These are phyloP conservation scores for Matsumyia berberina DNA, from an alignment of 2,888 invertebrate genomes.

Conservation along the genomic window DNA sequence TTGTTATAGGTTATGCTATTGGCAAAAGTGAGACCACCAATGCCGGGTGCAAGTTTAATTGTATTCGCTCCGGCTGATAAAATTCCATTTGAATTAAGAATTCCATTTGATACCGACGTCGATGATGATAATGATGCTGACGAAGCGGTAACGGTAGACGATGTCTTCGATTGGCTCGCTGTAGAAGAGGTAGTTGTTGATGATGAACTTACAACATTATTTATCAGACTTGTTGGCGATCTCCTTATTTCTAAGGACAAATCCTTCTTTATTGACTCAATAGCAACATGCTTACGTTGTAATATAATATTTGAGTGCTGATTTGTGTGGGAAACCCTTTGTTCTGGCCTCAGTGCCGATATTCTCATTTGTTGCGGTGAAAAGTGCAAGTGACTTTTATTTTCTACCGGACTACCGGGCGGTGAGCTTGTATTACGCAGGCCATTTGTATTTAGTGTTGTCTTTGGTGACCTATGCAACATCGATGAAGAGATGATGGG, in stretches of 20 bases:
- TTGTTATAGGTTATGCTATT: constrained; percentile 84
- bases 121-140: constrained; percentile 33
- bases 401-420: constrained; percentile 87
- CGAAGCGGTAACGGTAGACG: constrained; percentile 45
- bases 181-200: constrained; percentile 66
- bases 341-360: constrained; percentile 49
- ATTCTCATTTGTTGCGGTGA: constrained; percentile 89
- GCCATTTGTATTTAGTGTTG: constrained; percentile 80
- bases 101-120: constrained; percentile 61
- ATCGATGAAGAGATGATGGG: constrained; percentile 88
- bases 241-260: constrained; percentile 85
- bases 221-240: constrained; percentile 81
- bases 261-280: constrained; percentile 88
- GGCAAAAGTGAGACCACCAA: constrained; percentile 84
- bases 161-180: constrained; percentile 47
- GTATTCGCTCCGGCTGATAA: constrained; percentile 79
- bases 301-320: constrained; percentile 80
- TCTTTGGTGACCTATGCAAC: constrained; percentile 80
- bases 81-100: constrained; percentile 73
- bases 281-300: constrained; percentile 80
- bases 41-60: constrained; percentile 83
- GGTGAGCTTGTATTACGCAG: constrained; percentile 83
- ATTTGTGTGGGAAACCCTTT: constrained; percentile 79
- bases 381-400: constrained; percentile 89
- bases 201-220: constrained; percentile 65